Percentiles rank a stretch among this genome's conserved stretches.
Evolutionary conservation across 2,888 invertebrate genomes (phyloP).

Genomic region (Megalurothrips usitatus): DNA sequence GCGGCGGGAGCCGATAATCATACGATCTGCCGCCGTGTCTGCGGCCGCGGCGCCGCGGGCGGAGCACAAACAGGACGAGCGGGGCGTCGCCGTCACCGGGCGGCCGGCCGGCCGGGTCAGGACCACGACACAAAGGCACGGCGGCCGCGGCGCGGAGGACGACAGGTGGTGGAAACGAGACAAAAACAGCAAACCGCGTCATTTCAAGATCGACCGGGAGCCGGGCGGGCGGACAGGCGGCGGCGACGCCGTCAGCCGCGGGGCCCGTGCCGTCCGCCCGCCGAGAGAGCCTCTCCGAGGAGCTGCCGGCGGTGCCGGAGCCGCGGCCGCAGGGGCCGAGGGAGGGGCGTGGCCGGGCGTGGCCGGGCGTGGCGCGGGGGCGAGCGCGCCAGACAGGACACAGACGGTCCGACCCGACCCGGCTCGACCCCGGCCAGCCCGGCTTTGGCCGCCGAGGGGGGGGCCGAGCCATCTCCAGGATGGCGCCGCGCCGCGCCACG

Average conservation of each 20-base stretch:
- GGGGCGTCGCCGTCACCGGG: background rate
- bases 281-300: too few relatives aligned
- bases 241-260: background rate
- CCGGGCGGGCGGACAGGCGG: too few relatives aligned
- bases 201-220: background rate
- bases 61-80: background rate
- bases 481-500: slow-evolving; percentile 31
- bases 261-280: background rate
- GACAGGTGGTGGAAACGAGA: background rate
- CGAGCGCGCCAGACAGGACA: slow-evolving; percentile 34
- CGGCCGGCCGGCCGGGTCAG: background rate
- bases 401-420: background rate
- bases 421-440: background rate
- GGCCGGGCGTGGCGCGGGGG: slow-evolving; percentile 29
- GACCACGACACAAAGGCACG: background rate
- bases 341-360: slow-evolving; percentile 1
- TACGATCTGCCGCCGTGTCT: background rate
- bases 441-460: too few relatives aligned
- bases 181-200: background rate
- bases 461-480: slow-evolving; percentile 23
- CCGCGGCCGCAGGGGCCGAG: too few relatives aligned
- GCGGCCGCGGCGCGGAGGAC: background rate
- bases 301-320: too few relatives aligned
- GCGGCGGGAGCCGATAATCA: background rate
- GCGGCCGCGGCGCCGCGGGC: too few relatives aligned